Evolutionary conservation across 2,888 invertebrate species (phyloP).

Genomic region (Pandemis cinnamomeana): DNA sequence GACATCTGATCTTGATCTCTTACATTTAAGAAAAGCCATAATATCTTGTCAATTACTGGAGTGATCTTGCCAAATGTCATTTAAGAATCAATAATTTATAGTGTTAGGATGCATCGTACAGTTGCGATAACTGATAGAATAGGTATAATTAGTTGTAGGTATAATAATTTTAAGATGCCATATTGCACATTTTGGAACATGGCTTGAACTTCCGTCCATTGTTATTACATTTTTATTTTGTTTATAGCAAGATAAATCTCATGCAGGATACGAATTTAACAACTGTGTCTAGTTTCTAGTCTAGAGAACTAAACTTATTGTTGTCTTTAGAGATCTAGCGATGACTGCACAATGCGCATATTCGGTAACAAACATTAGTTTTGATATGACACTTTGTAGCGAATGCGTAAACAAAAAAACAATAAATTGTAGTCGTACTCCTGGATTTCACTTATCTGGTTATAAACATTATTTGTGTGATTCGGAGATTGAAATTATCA

Average conservation of each 20-base stretch:
- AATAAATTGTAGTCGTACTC: too few relatives aligned
- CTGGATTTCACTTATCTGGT: background rate
- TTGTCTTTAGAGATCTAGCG: too few relatives aligned
- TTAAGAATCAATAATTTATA: background rate
- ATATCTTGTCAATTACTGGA: background rate
- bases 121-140: too few relatives aligned
- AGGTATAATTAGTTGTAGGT: background rate
- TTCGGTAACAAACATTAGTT: too few relatives aligned
- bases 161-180: background rate
- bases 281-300: background rate
- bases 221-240: background rate
- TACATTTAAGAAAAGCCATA: background rate
- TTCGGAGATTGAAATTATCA: background rate
- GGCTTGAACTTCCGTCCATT: background rate
- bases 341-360: too few relatives aligned
- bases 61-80: background rate
- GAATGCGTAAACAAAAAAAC: too few relatives aligned
- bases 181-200: background rate
- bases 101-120: background rate
- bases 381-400: too few relatives aligned
- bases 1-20: background rate
- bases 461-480: background rate
- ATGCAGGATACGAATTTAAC: background rate
- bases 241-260: background rate
- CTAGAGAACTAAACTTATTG: too few relatives aligned